These are phyloP conservation scores for Sylvilagus bachmani DNA, from an alignment of 2,113 vertebrate genomes.

Conservation along the genomic window DNA sequence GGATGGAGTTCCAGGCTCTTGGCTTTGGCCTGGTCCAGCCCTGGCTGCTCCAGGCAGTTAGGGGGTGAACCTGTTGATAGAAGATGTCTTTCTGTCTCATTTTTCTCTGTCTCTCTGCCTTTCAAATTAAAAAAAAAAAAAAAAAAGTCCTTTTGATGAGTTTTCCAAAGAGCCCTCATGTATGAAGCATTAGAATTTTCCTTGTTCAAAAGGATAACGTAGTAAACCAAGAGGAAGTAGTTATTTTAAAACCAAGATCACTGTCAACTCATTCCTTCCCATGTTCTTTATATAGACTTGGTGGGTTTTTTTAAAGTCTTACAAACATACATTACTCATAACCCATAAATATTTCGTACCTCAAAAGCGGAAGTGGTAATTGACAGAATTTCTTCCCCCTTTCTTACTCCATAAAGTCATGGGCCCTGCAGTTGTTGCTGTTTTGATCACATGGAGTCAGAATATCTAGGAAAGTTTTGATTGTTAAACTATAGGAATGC, in stretches of 20 bases:
- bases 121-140: no score
- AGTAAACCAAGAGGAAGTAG: not conserved
- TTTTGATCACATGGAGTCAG: not conserved
- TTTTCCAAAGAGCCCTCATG: no score
- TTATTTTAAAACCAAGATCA: not conserved
- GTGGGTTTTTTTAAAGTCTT: not conserved
- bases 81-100: no score
- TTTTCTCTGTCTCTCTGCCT: no score
- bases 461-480: constrained; percentile 63
- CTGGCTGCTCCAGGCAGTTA: no score
- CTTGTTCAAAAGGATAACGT: not conserved
- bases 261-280: not conserved
- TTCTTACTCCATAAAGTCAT: not conserved
- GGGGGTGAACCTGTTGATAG: no score
- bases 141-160: no score
- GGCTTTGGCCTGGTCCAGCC: no score
- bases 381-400: not conserved
- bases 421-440: not conserved
- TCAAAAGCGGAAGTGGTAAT: constrained; percentile 68
- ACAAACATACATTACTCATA: constrained; percentile 54
- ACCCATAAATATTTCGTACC: constrained; percentile 29
- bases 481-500: not conserved
- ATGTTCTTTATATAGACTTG: constrained; percentile 49
- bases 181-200: not conserved
- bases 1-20: no score